Evolutionary conservation across 2,113 vertebrate species (phyloP).

Genomic region (Garra rufa): DNA sequence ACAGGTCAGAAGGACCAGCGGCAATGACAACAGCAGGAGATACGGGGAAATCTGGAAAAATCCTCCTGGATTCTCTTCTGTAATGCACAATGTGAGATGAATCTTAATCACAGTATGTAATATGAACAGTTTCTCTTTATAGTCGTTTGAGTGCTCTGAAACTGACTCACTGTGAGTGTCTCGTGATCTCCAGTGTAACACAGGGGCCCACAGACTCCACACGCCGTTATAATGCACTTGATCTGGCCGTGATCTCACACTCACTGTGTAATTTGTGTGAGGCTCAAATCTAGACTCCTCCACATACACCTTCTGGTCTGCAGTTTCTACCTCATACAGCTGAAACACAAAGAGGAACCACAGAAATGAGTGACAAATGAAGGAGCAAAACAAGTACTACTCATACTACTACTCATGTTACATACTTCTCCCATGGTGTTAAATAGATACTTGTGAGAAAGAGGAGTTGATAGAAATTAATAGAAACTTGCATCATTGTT

Average conservation of each 20-base stretch:
- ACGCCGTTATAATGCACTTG: slow-evolving; percentile 62
- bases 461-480: neutral
- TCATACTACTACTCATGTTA: neutral
- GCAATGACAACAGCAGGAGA: neutral
- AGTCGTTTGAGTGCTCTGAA: neutral
- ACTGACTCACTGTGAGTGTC: slow-evolving; percentile 1
- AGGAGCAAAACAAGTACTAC: neutral
- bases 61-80: neutral
- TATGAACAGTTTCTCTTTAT: neutral
- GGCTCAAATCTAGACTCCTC: slow-evolving; percentile 63
- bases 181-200: slow-evolving; percentile 67
- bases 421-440: neutral
- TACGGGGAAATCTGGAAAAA: neutral
- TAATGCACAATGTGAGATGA: neutral
- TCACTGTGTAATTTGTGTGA: slow-evolving; percentile 69
- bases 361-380: neutral
- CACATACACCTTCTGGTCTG: slow-evolving; percentile 55
- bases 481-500: neutral
- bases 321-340: neutral
- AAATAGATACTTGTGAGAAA: neutral
- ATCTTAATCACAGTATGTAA: slow-evolving; percentile 10
- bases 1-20: slow-evolving; percentile 5
- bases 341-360: neutral
- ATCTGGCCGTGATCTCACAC: slow-evolving; percentile 75
- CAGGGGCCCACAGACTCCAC: slow-evolving; percentile 87